A percentile compares a stretch with the other conserved stretches of the same genome.
Conservation (phyloP, 2,797 vertebrate species). For the Merluccius polli region DNA sequence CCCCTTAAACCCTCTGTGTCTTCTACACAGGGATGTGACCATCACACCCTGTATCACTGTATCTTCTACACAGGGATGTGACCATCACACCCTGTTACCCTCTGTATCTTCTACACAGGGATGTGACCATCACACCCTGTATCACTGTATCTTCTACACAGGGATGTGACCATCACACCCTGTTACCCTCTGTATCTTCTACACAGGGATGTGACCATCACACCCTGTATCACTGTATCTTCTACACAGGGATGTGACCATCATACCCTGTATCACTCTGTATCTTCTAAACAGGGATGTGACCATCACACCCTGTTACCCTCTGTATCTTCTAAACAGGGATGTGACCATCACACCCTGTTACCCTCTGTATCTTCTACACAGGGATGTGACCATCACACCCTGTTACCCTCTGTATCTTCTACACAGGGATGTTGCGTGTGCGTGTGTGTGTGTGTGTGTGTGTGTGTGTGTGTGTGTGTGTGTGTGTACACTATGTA, state of each 20-base stretch:
- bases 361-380: no score
- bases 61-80: neutral
- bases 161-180: neutral
- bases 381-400: no score
- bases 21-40: neutral
- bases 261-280: neutral
- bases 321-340: no score
- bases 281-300: neutral
- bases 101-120: neutral
- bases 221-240: neutral
- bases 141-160: neutral
- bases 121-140: neutral
- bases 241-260: neutral
- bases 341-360: no score
- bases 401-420: no score
- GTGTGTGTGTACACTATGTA: conserved; percentile 46
- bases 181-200: neutral
- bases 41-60: neutral
- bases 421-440: neutral
- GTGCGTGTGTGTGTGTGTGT: conserved; percentile 7
- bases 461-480: conserved; percentile 13
- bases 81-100: neutral
- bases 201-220: neutral
- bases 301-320: neutral
- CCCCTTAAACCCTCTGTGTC: neutral